Evolutionary conservation across 2,797 vertebrate genomes (phyloP).

Genomic region (Pelodytes ibericus): DNA sequence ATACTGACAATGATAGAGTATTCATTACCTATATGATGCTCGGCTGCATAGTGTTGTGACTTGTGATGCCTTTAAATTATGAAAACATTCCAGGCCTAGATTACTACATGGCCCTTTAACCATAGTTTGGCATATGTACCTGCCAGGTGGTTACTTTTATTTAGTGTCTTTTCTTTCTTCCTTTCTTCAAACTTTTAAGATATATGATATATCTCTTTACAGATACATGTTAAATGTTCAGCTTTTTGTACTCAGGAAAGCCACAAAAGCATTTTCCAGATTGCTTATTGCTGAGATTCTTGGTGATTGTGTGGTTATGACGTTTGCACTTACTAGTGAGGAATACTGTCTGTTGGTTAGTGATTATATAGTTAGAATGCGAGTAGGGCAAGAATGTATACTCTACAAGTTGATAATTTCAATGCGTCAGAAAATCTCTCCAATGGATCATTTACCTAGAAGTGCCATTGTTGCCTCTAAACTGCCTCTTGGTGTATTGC

Average conservation of each 20-base stretch:
- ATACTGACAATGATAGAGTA: slow-evolving; percentile 5
- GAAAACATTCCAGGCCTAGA: slow-evolving; percentile 19
- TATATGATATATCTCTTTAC: background rate
- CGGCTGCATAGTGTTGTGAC: slow-evolving; percentile 12
- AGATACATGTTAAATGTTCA: background rate
- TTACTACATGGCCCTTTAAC: slow-evolving; percentile 3
- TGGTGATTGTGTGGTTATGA: background rate
- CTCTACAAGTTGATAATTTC: no score
- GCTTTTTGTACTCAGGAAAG: background rate
- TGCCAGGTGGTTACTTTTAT: background rate
- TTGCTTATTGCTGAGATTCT: background rate
- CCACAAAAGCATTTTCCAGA: background rate
- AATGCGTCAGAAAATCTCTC: no score
- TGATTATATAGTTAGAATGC: background rate
- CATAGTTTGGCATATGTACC: no score
- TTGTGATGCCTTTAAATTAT: slow-evolving; percentile 17
- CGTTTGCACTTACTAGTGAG: background rate
- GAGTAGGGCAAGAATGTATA: background rate
- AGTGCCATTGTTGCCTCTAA: no score
- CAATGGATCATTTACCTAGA: no score
- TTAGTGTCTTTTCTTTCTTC: background rate
- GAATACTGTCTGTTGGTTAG: background rate
- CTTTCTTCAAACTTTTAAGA: background rate
- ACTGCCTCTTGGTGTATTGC: no score
- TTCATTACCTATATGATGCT: slow-evolving; percentile 3